Percentiles rank a stretch among this genome's conserved stretches.
Evolutionary conservation across 2,113 vertebrate species (phyloP).

Genomic region (Donacobius atricapilla): DNA sequence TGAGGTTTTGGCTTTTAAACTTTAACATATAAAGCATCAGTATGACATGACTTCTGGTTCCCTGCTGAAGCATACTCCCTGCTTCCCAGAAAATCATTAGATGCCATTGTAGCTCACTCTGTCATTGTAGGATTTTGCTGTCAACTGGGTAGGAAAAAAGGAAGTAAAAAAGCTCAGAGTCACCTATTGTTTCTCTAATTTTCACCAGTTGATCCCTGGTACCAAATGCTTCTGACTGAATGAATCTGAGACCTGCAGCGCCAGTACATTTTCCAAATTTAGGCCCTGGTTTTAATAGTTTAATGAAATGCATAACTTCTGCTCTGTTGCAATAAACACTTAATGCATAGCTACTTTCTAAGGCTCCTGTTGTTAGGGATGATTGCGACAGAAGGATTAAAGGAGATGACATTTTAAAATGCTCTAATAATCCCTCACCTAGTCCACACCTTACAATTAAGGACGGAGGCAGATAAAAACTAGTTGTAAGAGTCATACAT

Average conservation of each 20-base stretch:
- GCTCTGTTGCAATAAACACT: background rate
- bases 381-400: background rate
- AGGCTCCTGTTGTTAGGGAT: background rate
- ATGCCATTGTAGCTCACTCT: background rate
- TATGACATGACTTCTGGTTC: background rate
- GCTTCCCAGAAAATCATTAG: conserved; percentile 17
- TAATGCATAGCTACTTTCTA: background rate
- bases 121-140: background rate
- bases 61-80: background rate
- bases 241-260: background rate
- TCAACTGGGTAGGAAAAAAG: background rate
- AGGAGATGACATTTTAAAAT: background rate
- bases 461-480: background rate
- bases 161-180: background rate
- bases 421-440: background rate
- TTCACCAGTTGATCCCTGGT: background rate
- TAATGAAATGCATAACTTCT: background rate
- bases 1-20: background rate
- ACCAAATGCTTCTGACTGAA: background rate
- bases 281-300: background rate
- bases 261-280: background rate
- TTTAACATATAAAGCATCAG: background rate
- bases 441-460: background rate
- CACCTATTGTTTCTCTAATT: background rate
- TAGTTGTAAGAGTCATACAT: background rate